These are phyloP conservation scores for Natrix natrix DNA, from an alignment of 2,797 vertebrate genomes.

Conservation along the genomic window DNA sequence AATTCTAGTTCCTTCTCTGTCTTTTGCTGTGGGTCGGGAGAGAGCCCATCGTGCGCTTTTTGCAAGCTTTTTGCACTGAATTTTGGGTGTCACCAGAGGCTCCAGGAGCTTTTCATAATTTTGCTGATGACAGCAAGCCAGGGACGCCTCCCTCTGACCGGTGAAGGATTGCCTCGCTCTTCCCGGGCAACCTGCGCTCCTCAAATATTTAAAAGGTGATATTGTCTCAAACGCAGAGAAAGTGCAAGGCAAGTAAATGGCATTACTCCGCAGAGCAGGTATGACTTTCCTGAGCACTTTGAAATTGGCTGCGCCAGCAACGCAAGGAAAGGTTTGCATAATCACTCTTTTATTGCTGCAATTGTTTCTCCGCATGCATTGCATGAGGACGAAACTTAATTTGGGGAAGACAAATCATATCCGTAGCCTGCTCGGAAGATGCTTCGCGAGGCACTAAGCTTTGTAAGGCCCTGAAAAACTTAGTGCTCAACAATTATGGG, in stretches of 20 bases:
- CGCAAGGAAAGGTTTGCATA: constrained; percentile 44
- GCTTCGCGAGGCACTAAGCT: constrained; percentile 22
- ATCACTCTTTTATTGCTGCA: constrained; percentile 45
- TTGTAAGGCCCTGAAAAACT: neutral
- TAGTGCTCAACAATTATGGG: neutral
- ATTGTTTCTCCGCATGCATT: constrained; percentile 35
- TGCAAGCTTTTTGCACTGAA: constrained; percentile 33
- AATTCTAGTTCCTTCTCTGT: constrained; percentile 26
- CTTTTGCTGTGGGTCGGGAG: constrained; percentile 13
- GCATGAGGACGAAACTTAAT: constrained; percentile 48
- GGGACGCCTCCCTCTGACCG: constrained; percentile 53
- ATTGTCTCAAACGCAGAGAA: constrained; percentile 29
- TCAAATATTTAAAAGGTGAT: constrained; percentile 59
- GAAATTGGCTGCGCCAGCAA: constrained; percentile 41
- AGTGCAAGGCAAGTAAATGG: constrained; percentile 18
- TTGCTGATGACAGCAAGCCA: constrained; percentile 39
- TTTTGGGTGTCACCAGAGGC: constrained; percentile 16
- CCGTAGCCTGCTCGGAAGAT: constrained; percentile 12
- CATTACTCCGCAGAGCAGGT: constrained; percentile 24
- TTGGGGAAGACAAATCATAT: constrained; percentile 42
- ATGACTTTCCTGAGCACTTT: constrained; percentile 46
- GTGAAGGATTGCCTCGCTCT: constrained; percentile 35
- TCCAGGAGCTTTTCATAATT: constrained; percentile 12
- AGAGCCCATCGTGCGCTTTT: constrained; percentile 22
- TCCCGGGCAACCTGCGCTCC: constrained; percentile 43